Conservation (phyloP, 1,140 invertebrate species). For the Drepana arcuata region DNA sequence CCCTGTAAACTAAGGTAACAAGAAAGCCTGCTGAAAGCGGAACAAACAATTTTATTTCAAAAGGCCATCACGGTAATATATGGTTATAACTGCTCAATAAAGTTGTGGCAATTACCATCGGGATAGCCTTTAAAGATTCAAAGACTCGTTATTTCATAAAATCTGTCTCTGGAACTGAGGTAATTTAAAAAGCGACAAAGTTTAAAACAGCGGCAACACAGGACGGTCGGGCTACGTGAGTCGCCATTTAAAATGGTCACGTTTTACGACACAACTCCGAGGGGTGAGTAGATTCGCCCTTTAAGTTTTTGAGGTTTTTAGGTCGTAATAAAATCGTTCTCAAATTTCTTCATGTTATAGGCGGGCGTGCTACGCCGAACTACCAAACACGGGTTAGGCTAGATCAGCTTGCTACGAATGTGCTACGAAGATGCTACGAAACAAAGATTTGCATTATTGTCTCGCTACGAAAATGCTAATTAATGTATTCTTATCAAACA, state of each 20-base stretch:
- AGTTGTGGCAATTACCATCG: conserved; percentile 12
- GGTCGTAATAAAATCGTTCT: conserved; percentile 9
- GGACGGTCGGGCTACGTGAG: conserved; percentile 14
- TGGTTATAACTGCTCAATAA: no score
- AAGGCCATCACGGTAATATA: no score
- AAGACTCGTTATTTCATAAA: conserved; percentile 13
- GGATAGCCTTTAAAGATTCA: conserved; percentile 7
- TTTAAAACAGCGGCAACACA: conserved; percentile 15
- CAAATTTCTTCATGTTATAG: conserved; percentile 7
- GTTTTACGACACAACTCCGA: conserved; percentile 9
- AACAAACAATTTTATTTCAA: no score
- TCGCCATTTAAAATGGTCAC: conserved; percentile 16
- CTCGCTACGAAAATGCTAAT: no score
- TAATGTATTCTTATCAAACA: no score
- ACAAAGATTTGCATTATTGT: no score
- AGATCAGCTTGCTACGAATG: no score
- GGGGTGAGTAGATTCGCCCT: not conserved
- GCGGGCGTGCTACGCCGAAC: conserved; percentile 6
- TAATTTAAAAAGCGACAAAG: conserved; percentile 14
- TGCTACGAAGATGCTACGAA: conserved; percentile 4
- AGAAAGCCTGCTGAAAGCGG: no score
- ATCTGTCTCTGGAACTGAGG: conserved; percentile 16
- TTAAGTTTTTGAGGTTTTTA: conserved; percentile 9
- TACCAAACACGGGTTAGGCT: no score
- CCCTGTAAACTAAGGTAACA: no score